A percentile compares a stretch with the other conserved stretches of the same genome.
Conservation (phyloP, 2,113 vertebrate genomes). For the Oryzias melastigma region DNA sequence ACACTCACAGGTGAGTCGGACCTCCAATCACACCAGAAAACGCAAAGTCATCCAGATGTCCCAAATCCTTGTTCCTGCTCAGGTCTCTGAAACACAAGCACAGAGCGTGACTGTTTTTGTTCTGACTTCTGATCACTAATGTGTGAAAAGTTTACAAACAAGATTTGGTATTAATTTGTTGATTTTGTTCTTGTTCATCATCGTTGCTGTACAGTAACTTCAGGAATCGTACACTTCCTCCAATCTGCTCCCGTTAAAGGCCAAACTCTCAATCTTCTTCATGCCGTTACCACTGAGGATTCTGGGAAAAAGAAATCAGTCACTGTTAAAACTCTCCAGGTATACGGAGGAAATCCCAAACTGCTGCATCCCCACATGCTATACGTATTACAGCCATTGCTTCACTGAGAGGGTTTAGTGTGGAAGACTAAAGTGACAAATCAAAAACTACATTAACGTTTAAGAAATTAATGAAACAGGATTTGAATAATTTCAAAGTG, state of each 20-base stretch:
- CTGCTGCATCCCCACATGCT: no score
- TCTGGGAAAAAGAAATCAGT: slow-evolving; percentile 49
- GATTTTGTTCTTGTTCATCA: background rate
- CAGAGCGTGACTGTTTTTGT: background rate
- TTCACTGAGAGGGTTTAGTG: no score
- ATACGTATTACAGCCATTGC: no score
- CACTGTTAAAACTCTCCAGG: no score
- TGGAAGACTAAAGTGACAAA: no score
- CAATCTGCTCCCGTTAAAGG: slow-evolving; percentile 88
- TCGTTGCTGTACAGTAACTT: background rate
- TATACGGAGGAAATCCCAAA: no score
- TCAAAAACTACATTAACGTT: no score
- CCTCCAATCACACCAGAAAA: slow-evolving; percentile 84
- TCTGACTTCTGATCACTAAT: no score
- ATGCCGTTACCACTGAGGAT: slow-evolving; percentile 90
- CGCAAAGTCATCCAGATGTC: slow-evolving; percentile 80
- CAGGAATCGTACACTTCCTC: slow-evolving; percentile 82
- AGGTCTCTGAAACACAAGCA: slow-evolving; percentile 76
- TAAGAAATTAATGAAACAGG: no score
- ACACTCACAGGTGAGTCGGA: slow-evolving; percentile 86
- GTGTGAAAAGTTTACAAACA: background rate
- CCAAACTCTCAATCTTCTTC: slow-evolving; percentile 78
- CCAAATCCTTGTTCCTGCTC: slow-evolving; percentile 84
- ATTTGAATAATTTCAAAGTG: no score
- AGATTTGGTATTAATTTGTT: background rate